Evolutionary conservation across 2,888 invertebrate species (phyloP).

Genomic region (Antheraea assamensis): DNA sequence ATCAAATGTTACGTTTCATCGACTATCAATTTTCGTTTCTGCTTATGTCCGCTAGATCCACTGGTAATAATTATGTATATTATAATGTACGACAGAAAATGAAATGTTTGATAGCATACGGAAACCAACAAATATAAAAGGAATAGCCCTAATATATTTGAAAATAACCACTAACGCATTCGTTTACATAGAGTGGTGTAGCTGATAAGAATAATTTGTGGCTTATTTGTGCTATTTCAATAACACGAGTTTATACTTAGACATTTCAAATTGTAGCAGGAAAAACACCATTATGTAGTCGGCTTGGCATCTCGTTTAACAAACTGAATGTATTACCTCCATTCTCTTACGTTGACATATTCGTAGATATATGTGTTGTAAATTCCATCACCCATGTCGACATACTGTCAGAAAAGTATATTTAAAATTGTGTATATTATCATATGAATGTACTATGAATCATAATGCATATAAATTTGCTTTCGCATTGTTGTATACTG

Average conservation of each 20-base stretch:
- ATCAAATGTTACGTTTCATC: neutral
- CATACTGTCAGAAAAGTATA: no score
- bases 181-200: neutral
- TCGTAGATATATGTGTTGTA: neutral
- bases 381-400: neutral
- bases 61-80: no score
- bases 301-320: neutral
- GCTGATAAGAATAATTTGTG: neutral
- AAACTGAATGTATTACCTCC: neutral
- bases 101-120: neutral
- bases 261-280: slow-evolving; percentile 8
- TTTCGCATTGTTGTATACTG: no score
- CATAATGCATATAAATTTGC: no score
- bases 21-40: neutral
- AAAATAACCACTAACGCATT: neutral
- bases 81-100: neutral
- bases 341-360: neutral
- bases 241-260: neutral
- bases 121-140: neutral
- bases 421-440: no score
- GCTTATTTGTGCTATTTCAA: slow-evolving; percentile 1
- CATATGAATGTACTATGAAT: no score
- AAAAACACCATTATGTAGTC: slow-evolving; percentile 2
- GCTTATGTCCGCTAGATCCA: no score
- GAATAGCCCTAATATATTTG: neutral